Base-by-base conservation (phyloP, 2,113 vertebrate genomes). In the Oryzias javanicus region DNA sequence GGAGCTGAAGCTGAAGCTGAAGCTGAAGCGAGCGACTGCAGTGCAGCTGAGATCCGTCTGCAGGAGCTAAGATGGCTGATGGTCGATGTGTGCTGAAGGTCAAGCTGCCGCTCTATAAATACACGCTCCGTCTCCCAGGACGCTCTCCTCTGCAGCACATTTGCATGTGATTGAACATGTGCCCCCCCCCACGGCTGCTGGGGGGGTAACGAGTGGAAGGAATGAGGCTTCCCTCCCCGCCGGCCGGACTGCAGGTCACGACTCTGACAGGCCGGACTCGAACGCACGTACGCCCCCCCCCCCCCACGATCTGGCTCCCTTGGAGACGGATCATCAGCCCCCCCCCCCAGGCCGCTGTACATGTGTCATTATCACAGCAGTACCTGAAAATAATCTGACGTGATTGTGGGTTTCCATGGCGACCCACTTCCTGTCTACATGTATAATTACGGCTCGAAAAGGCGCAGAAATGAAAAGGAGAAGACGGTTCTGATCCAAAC, bases 11-110 rank as follows among this genome's bases (percentile, higher is more conserved):
- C 82, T 65, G 57, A 81, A n/a, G n/a, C n/a, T n/a, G 78, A 81
- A 79, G 76, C 72, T 79, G 81, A 81, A 60, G 76, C 77, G 79
- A 84, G 65, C 68, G 79, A 78, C 82, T 82, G 84, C 85, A 80
- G 47, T 82, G 80, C 85, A 79, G 80, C 82, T 65, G 57, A 81
- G 74, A 76, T 79, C 83, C 84, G 74, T 78, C 71, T 67, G 49
- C 62, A 82, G 73, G 61, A 83, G 86, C 81, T 86, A 86, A 89
- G 86, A 89, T 87, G 87, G 84, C 87, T 88, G 81, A 88, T 84
- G 82, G 63, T 86, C 79, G 61, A 67, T 70, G 83, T 85, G 85
- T 81, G 75, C 83, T 87, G 83, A 90, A 90, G 89, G 89, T 89
- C 89, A 88, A 88, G 83, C 82, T 69, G 25, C 57, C 72, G 51